Evolutionary conservation across 2,888 invertebrate genomes (phyloP), one percentile per base, ranked within the genome.

Genomic region (Ophraella communa): DNA sequence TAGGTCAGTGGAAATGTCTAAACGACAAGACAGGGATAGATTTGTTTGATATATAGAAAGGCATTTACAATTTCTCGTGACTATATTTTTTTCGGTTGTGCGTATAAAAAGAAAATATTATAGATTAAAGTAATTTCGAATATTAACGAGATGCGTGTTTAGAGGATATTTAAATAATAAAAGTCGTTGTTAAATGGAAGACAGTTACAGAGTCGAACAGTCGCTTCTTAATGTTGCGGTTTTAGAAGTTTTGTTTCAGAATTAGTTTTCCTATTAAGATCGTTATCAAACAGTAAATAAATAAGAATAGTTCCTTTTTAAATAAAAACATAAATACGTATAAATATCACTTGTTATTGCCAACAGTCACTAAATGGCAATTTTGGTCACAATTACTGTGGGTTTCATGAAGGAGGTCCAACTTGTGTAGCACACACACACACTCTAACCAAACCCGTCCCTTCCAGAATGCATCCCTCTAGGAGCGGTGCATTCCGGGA

Each of bases 1-100:
- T 27, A 21, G 60, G 60, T 53, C 60, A 52, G 30, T 52, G n/a
- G 59, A 52, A 20, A 57, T 33, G 30, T 20, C 33, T 14, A 11
- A 58, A 52, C 51, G 47, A 47, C 47, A 49, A 58, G 51, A 17
- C 35, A 51, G 47, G 58, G 49, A 51, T 51, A 39, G 33, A 58
- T 57, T 59, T 51, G 33, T 59, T 59, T 59, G 51, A 51, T 49
- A 49, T 51, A 18, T 58, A 42, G 11, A 30, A 30, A 35, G 49
- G 47, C 30, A 33, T 58, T 47, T 49, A 33, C 45, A 23, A 47
- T 23, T n/a, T 47, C n/a, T 42, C 47, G 47, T 47, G 47, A 23
- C 47, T 47, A 23, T 23, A 47, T 21, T 47, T n/a, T 47, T 47
- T 47, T 11, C 1, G 21, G 21, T 42, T 21, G n/a, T 23, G 21